A percentile compares a stretch with the other conserved stretches of the same genome.
Conservation (phyloP, 2,113 vertebrate genomes). For the Lophura nycthemera region DNA sequence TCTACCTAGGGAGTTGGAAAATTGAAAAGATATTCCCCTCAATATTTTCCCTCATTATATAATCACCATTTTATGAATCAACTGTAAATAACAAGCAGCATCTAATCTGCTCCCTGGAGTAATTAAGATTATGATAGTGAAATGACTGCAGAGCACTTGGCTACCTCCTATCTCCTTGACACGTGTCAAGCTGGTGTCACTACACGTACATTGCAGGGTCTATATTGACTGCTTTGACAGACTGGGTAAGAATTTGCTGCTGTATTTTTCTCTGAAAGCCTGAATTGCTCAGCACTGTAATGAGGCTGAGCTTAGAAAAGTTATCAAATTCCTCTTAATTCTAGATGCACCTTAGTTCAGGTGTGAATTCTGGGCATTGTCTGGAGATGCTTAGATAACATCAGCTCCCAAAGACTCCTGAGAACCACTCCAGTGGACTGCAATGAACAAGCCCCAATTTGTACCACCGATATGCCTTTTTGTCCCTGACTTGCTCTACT, state of each 20-base stretch:
- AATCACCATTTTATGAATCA: conserved; percentile 61
- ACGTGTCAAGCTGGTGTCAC: neutral
- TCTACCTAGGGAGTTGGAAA: conserved; percentile 16
- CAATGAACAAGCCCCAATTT: neutral
- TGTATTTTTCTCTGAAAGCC: neutral
- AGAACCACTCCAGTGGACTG: neutral
- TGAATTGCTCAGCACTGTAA: neutral
- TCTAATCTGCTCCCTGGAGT: conserved; percentile 61
- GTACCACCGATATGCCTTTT: neutral
- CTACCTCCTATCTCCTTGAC: conserved; percentile 29
- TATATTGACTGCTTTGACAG: neutral
- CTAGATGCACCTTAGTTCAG: neutral
- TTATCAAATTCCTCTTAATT: neutral
- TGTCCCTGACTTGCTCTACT: neutral
- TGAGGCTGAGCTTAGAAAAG: neutral
- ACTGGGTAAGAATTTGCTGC: neutral
- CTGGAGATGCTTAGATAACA: neutral
- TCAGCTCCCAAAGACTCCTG: neutral
- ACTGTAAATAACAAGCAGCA: conserved; percentile 45
- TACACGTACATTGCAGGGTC: neutral
- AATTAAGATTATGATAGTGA: conserved; percentile 61
- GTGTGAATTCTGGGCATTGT: neutral
- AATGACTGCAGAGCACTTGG: conserved; percentile 26
- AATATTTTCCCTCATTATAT: conserved; percentile 50
- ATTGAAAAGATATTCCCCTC: neutral